Base-by-base conservation (phyloP, 23 tunicate genomes). In the Diplosoma virens region DNA sequence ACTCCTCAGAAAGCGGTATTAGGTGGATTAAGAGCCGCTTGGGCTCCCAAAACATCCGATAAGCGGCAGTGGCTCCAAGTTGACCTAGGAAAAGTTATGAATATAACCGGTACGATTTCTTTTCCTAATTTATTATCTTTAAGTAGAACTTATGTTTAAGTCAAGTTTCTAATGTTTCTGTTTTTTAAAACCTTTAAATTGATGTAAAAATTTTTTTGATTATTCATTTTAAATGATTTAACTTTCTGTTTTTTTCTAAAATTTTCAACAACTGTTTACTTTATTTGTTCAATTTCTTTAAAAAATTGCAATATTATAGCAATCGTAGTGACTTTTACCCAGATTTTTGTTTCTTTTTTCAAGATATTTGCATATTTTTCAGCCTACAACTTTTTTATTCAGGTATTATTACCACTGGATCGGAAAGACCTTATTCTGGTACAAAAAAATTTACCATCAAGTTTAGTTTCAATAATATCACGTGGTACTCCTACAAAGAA, bases 31-130 rank as follows among this genome's bases (percentile, higher is more conserved):
- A 37, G 33, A 21, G 63, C 47, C 3, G 80, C 87, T 1, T 92
- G 97, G 97, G 37, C 82, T 7, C 97, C 97, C 18, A 50, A 56
- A 48, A 47, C 79, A 48, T 81, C 82, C 37, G 71, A 74, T 4
- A 36, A 33, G 4, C 56, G 41, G 21, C 87, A 92, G 63, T 92
- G 97, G 97, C 65, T 85, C 1, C 91, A 92, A 85, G 81, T 92
- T 24, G 82, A 92, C 32, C 52, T 92, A 47, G 55, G 36, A 25
- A 73, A 69, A 34, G 25, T 22, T 0, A 37, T 52, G 52, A 80
- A 67, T 47, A 71, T 92, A 1, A 92, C 97, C 47, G 97, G 97
- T 92, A 33, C 25, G 83, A 18, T 65, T 58, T 58, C 65, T 26
- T 4, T 65, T 26, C 37, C 35, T 25, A 23, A 18, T 29, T 65